Conservation (phyloP, 2,113 vertebrate species). For the Phyllostomus hastatus region DNA sequence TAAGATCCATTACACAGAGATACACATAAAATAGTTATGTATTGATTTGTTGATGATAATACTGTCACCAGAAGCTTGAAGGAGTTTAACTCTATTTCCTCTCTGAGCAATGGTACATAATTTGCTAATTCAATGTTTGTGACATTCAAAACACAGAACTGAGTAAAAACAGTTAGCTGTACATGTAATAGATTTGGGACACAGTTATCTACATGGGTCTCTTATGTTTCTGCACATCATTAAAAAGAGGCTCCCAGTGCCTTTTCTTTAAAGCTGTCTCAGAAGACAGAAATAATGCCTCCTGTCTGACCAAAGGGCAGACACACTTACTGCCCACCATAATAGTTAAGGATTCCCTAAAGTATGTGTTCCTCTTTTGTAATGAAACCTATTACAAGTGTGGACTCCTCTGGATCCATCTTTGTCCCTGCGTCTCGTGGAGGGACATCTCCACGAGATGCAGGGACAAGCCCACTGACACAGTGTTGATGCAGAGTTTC, state of each 20-base stretch:
- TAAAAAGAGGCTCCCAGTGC: background rate
- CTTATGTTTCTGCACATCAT: background rate
- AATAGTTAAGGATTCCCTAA: background rate
- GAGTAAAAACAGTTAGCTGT: background rate
- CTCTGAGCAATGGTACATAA: background rate
- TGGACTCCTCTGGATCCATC: background rate
- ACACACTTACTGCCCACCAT: background rate
- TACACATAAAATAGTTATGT: background rate
- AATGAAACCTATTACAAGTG: background rate
- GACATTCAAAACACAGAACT: background rate
- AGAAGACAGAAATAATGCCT: background rate
- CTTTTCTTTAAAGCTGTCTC: background rate
- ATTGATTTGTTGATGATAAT: background rate
- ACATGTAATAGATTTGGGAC: background rate
- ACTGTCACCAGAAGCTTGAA: background rate
- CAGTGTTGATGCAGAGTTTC: background rate
- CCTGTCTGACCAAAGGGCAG: background rate
- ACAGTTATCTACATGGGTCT: background rate
- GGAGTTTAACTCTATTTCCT: background rate
- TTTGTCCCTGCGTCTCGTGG: no score
- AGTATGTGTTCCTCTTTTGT: background rate
- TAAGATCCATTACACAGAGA: background rate
- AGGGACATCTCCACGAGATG: background rate
- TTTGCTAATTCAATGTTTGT: background rate
- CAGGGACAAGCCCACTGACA: background rate